phyloP scores from a whole-genome alignment of 2,888 invertebrate genomes.

The Drosophila melanosoma region DNA sequence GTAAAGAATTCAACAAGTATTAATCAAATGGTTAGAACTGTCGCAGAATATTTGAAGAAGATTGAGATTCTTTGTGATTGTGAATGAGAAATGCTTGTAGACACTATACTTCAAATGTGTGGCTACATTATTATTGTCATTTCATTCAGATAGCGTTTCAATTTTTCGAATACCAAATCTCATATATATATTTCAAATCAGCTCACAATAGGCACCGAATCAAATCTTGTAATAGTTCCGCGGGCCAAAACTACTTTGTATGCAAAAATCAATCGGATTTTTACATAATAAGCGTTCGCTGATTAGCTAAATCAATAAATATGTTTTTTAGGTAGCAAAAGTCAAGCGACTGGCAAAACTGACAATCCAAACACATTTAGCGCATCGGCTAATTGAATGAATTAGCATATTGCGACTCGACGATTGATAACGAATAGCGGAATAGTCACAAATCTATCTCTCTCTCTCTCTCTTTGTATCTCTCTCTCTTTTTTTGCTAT shows the following conservation, averaged over 20 bases:
- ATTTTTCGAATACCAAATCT: slow-evolving; percentile 8
- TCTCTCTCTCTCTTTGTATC: neutral
- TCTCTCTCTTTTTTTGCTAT: neutral
- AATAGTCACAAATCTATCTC: slow-evolving; percentile 1
- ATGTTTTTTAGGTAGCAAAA: slow-evolving; percentile 73
- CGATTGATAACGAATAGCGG: slow-evolving; percentile 14
- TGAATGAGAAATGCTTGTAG: slow-evolving; percentile 27
- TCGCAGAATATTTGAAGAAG: neutral
- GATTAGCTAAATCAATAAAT: slow-evolving; percentile 77
- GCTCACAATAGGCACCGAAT: slow-evolving; percentile 36
- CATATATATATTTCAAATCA: neutral
- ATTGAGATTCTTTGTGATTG: neutral
- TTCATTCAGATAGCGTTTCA: slow-evolving; percentile 1
- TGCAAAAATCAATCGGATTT: slow-evolving; percentile 59
- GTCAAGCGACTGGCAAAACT: slow-evolving; percentile 60
- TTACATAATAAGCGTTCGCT: slow-evolving; percentile 77
- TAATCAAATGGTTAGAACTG: neutral
- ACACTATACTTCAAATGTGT: slow-evolving; percentile 7
- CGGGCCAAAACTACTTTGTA: slow-evolving; percentile 51
- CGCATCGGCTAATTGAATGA: slow-evolving; percentile 71
- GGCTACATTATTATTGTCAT: slow-evolving; percentile 8
- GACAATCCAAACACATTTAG: slow-evolving; percentile 56
- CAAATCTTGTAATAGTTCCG: slow-evolving; percentile 7
- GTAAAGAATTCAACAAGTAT: neutral
- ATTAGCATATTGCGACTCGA: slow-evolving; percentile 59